Evolutionary conservation across 2,113 vertebrate species (phyloP).

Genomic region (Percopsis transmontana): DNA sequence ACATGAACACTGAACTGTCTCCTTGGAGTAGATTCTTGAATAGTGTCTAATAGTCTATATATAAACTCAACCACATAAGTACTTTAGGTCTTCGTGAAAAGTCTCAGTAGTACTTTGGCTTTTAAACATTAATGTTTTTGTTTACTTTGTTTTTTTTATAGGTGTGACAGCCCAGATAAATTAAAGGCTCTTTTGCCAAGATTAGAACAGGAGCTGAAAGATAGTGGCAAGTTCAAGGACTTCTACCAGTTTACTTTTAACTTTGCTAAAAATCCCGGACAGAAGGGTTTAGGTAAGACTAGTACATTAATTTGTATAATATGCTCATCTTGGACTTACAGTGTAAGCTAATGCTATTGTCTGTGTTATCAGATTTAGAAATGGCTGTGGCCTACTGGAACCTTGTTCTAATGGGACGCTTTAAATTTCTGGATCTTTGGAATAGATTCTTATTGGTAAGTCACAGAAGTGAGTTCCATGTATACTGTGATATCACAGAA

Average conservation of each 20-base stretch:
- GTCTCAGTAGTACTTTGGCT: conserved; percentile 40
- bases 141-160: conserved; percentile 55
- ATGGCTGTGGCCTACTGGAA: conserved; percentile 98
- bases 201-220: conserved; percentile 94
- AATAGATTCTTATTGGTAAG: conserved; percentile 96
- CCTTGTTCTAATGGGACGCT: conserved; percentile 91
- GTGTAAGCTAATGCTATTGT: conserved; percentile 5
- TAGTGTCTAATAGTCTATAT: background rate
- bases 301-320: background rate
- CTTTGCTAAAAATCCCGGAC: conserved; percentile 95
- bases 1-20: conserved; percentile 33
- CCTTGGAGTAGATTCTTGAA: conserved; percentile 22
- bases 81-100: conserved; percentile 53
- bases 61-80: conserved; percentile 13
- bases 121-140: background rate
- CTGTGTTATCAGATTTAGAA: conserved; percentile 86
- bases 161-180: conserved; percentile 93
- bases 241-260: conserved; percentile 98
- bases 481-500: background rate
- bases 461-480: conserved; percentile 27
- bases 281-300: conserved; percentile 92
- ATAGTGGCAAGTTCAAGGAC: conserved; percentile 90
- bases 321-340: background rate
- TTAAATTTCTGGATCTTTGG: conserved; percentile 98
- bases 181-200: conserved; percentile 87